Percentiles rank a stretch among this genome's conserved stretches.
phyloP scores from a whole-genome alignment of 2,797 vertebrate genomes.

The Yasuhikotakia modesta region DNA sequence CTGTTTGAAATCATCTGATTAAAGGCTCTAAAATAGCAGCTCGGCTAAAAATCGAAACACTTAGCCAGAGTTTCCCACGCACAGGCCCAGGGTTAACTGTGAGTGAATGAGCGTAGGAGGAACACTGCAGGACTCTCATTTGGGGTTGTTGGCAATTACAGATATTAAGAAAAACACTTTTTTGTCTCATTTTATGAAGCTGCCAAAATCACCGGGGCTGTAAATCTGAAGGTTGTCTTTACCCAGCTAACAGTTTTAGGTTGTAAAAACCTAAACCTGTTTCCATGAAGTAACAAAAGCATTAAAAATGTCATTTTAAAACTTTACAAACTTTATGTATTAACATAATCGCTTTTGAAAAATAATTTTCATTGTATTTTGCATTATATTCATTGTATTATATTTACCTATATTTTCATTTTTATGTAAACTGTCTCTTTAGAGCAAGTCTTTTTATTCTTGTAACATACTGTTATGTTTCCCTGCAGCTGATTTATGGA shows the following conservation, averaged over 20 bases:
- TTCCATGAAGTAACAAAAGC: too few species aligned
- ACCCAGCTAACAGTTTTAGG: neutral
- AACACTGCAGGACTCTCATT: slow-evolving; percentile 44
- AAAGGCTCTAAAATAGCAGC: slow-evolving; percentile 42
- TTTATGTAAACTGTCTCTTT: too few species aligned
- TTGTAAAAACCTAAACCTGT: too few species aligned
- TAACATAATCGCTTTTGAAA: too few species aligned
- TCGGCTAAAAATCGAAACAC: slow-evolving; percentile 27
- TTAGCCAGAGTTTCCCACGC: slow-evolving; percentile 40
- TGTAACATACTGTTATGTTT: neutral
- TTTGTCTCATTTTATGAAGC: slow-evolving; percentile 39
- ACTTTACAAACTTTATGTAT: too few species aligned
- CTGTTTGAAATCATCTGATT: slow-evolving; percentile 44
- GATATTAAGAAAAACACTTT: slow-evolving; percentile 38
- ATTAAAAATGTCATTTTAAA: too few species aligned
- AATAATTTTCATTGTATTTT: too few species aligned
- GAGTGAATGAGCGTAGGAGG: slow-evolving; percentile 46
- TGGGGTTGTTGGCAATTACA: slow-evolving; percentile 38
- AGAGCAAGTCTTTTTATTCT: neutral
- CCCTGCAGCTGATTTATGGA: neutral
- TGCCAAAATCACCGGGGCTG: slow-evolving; percentile 31
- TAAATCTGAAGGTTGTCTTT: slow-evolving; percentile 13
- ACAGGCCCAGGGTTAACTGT: slow-evolving; percentile 44
- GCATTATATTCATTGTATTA: too few species aligned
- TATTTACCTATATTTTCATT: too few species aligned